phyloP scores from a whole-genome alignment of 2,888 invertebrate genomes.

The Drosophila histrio region DNA sequence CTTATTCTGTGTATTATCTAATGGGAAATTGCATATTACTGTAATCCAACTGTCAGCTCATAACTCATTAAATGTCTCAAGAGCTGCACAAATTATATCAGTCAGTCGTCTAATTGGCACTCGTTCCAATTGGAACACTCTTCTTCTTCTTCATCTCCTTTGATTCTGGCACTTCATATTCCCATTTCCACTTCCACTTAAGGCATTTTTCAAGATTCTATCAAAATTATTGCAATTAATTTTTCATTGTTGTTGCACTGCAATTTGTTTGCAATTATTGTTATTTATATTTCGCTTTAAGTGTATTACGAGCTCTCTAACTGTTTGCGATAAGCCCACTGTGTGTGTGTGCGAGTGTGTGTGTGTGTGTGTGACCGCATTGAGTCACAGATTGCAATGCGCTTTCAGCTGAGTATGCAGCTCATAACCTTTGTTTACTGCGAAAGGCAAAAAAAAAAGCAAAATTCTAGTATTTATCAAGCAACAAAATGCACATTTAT shows the following conservation, averaged over 20 bases:
- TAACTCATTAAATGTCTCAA: constrained; percentile 20
- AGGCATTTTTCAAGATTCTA: neutral
- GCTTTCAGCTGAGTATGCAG: constrained; percentile 23
- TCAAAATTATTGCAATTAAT: constrained; percentile 20
- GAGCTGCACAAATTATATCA: constrained; percentile 2
- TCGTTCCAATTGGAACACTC: constrained; percentile 13
- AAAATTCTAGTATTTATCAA: constrained; percentile 18
- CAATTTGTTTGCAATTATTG: constrained; percentile 67
- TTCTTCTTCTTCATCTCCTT: neutral
- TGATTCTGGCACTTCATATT: constrained; percentile 4
- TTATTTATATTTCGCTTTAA: constrained; percentile 42
- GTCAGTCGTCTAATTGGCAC: constrained; percentile 14
- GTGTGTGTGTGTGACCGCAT: constrained; percentile 21
- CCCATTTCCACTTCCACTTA: neutral
- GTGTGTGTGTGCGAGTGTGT: neutral
- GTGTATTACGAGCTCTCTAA: constrained; percentile 23
- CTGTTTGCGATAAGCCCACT: constrained; percentile 26
- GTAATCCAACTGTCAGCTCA: constrained; percentile 6
- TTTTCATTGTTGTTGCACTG: constrained; percentile 16
- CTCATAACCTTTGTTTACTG: constrained; percentile 5
- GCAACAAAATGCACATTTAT: constrained; percentile 9
- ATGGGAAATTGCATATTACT: constrained; percentile 25
- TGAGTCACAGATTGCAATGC: constrained; percentile 36
- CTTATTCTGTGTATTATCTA: constrained; percentile 16
- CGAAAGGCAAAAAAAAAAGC: neutral